Evolutionary conservation across 2,888 invertebrate genomes (phyloP), one percentile per base, ranked within the genome.

Genomic region (Lithodes maja): DNA sequence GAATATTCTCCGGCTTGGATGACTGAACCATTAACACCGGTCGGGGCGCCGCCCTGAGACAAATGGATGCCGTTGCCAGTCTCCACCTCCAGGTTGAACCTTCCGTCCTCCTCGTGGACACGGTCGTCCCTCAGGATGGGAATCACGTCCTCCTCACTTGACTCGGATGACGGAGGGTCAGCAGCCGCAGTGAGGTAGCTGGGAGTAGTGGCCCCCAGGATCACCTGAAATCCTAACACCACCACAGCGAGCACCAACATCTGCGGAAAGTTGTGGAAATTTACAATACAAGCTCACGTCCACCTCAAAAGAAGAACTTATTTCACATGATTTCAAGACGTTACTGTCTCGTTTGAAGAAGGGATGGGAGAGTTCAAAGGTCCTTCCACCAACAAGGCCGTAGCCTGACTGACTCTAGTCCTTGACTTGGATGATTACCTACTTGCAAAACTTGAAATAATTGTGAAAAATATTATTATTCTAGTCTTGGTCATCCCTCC

Each of bases 91-190:
- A 85, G 79, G 83, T 71, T 87, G 90, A 84, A 90, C 53, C 84
- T 87, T 12, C 90, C 90, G 84, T 90, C 85, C 1, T 83, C 85
- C 7, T 83, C 81, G 33, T 90, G 84, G 53, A 85, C 80, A 3
- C 90, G 80, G 17, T 90, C 90, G 87, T 90, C 87, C 17, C 54
- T 74, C 74, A 90, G 68, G 80, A 90, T 90, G 71, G 17, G 71
- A 71, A 71, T 17, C 2, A 71, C 5, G 17, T 71, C 71, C 71
- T 71, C 71, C 71, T 71, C 71, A 17, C 71, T 71, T 3, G 71
- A 71, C 5, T 71, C 71, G 5, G 61, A 33, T 33, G 33, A 33
- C 33, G 33, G 33, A 33, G 33, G 33, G 33, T 33, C 33, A 33
- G 33, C 33, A 33, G 33, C 33, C 33, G 33, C 33, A 33, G 33